Base-by-base conservation (phyloP, 2,888 invertebrate genomes). In the Acrobasis suavella region DNA sequence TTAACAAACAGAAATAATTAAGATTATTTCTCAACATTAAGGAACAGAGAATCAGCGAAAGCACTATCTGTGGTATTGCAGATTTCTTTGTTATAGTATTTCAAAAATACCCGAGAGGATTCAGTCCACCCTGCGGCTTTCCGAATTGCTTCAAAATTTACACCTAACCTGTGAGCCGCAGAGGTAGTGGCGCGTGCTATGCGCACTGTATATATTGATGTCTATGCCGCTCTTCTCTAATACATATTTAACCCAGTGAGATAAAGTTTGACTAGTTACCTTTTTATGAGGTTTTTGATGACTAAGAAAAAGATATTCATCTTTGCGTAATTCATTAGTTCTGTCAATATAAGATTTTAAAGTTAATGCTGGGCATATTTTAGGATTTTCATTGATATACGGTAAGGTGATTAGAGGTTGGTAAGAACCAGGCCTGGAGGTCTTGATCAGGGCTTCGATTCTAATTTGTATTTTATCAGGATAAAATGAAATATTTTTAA, bases 171-270 rank as follows among this genome's bases (percentile, higher is more conserved):
- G n/a, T 42, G 50, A 10, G 67, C 66, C 9, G 10, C 60, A 42
- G 70, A 70, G 16, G 67, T 69, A 16, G 49, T 67, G 68, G 17
- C 67, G 56, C 32, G 69, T 69, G 54, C 66, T 66, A 17, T 68
- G 68, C 6, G 70, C 65, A n/a, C 63, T 60, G 50, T 67, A 67
- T 49, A 49, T 17, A 0, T 51, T 59, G 0, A 64, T 61, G 49
- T 68, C 68, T 22, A 70, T 65, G 8, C 69, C 67, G 56, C 67
- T 63, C 32, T 60, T 59, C 42, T 59, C 32, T 38, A 70, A 56
- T 6, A 55, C 59, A 58, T 15, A 22, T 62, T 66, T 67, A 38
- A 67, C 60, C 67, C 69, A 69, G 22, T 63, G 62, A 32, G 65
- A 61, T 50, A 69, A 15, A 9, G 65, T 67, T 17, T 69, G 65